phyloP scores from a whole-genome alignment of 2,113 vertebrate genomes.

The Hippopotamus amphibius region DNA sequence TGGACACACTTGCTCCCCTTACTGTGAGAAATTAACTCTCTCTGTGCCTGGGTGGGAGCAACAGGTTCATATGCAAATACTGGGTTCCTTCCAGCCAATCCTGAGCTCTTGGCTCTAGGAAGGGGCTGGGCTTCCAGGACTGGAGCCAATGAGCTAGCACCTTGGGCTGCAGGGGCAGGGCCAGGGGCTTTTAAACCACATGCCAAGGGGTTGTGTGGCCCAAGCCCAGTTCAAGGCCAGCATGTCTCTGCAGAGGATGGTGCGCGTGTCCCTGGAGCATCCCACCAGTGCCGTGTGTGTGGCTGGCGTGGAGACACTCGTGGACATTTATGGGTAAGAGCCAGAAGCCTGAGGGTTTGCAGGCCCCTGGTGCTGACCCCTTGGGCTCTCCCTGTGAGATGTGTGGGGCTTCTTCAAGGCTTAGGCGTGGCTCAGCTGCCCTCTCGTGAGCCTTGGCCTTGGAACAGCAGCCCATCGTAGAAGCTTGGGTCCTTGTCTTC shows the following conservation, averaged over 20 bases:
- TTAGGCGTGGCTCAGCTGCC: background rate
- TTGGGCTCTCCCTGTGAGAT: background rate
- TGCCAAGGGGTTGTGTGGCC: background rate
- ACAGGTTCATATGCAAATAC: slow-evolving; percentile 42
- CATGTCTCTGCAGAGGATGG: slow-evolving; percentile 84
- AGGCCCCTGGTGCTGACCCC: background rate
- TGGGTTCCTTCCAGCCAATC: background rate
- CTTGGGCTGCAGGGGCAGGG: background rate
- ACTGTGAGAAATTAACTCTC: slow-evolving; percentile 13
- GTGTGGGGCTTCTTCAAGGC: background rate
- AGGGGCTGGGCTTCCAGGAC: background rate
- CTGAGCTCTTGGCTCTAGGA: background rate
- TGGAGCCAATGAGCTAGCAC: slow-evolving; percentile 51
- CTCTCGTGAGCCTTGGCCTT: background rate
- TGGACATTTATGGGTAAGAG: slow-evolving; percentile 87
- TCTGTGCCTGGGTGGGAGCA: background rate
- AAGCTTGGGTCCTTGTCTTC: background rate
- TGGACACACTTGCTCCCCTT: background rate
- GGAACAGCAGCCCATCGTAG: background rate
- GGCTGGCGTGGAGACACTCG: slow-evolving; percentile 85
- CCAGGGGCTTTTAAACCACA: slow-evolving; percentile 49
- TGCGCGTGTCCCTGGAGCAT: slow-evolving; percentile 85
- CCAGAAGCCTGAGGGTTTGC: background rate
- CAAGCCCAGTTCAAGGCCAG: background rate
- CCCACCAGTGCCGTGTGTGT: slow-evolving; percentile 82